Evolutionary conservation across 2,888 invertebrate genomes (phyloP), one percentile per base, ranked within the genome.

Genomic region (Sacculina carcini): DNA sequence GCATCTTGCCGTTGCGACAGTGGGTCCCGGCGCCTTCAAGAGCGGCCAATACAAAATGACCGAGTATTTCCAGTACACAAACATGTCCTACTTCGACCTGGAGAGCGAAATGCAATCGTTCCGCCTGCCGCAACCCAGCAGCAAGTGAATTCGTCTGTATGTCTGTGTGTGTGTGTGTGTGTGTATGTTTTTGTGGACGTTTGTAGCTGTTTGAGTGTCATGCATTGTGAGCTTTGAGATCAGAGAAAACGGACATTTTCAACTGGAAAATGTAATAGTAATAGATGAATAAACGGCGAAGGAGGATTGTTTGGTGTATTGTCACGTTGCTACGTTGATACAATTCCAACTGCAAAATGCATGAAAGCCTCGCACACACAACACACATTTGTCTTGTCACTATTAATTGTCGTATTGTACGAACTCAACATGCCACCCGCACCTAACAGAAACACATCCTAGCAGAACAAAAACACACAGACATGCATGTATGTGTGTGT

Each of bases 171-270:
- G 28, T 50, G 28, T 10, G 42, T 10, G 42, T 46, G 29, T 46
- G 28, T 50, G 42, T 10, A 44, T 42, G 21, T 49, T 38, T 42
- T 38, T 48, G 38, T 44, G 42, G 24, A 50, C 42, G 16, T 44
- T 26, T 50, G 42, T 50, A 50, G 39, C 39, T 38, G 47, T 51
- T 2, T 51, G 2, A 31, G 23, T 50, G 26, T 50, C 28, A 5
- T 26, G 39, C 4, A 26, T 42, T 49, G 21, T 49, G 24, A 4
- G 34, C 23, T 14, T 4, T 5, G 32, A 9, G 23, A 9, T 48
- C 14, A 24, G 21, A n/a, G n/a, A n/a, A n/a, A n/a, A n/a, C n/a
- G n/a, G n/a, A n/a, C n/a, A n/a, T n/a, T n/a, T n/a, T n/a, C n/a
- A n/a, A n/a, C n/a, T n/a, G n/a, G n/a, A n/a, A n/a, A n/a, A n/a